phyloP scores from a whole-genome alignment of 2,888 invertebrate species.

The Synergus japonicus region DNA sequence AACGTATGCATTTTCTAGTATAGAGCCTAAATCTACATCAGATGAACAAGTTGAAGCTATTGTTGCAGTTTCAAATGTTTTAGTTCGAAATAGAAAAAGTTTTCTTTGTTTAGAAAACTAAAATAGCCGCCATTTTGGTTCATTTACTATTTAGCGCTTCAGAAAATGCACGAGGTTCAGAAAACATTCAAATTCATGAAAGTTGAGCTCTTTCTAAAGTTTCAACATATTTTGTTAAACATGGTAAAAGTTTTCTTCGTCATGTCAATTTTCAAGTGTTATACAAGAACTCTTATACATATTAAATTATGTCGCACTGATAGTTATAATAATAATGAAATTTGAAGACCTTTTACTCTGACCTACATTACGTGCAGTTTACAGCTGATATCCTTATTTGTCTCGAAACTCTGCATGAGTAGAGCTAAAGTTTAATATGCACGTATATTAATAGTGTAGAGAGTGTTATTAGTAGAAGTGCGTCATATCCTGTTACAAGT shows the following conservation, averaged over 20 bases:
- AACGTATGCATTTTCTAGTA: background rate
- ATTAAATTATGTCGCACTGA: no score
- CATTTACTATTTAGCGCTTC: background rate
- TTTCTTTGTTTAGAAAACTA: background rate
- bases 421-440: background rate
- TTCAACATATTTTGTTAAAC: background rate
- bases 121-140: background rate
- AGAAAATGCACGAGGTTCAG: no score
- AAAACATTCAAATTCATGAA: background rate
- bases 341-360: background rate
- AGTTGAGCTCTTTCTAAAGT: background rate
- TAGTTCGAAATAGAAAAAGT: background rate
- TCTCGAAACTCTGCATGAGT: no score
- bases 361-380: background rate
- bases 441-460: background rate
- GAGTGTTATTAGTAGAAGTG: background rate
- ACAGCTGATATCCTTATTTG: background rate
- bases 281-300: no score
- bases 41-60: background rate
- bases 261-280: background rate
- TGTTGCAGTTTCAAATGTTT: background rate
- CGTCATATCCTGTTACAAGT: background rate
- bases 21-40: background rate
- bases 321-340: no score
- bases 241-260: background rate